These are phyloP conservation scores for Psophia crepitans DNA, from an alignment of 2,113 vertebrate species.

Conservation along the genomic window DNA sequence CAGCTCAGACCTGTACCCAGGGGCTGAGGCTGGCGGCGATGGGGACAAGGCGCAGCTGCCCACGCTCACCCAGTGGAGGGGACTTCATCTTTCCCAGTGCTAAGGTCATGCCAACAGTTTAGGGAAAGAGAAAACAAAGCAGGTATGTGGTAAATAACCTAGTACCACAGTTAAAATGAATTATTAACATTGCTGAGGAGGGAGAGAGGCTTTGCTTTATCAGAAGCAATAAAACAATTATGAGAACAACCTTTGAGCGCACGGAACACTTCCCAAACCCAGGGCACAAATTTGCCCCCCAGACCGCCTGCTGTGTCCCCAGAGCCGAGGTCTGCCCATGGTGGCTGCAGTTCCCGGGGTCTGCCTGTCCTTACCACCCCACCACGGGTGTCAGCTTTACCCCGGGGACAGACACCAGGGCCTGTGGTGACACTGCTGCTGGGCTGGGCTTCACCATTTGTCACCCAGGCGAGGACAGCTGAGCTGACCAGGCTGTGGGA, in stretches of 20 bases:
- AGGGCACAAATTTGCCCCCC: too few relatives aligned
- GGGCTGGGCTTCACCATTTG: not conserved
- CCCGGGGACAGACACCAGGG: too few relatives aligned
- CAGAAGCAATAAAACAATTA: not conserved
- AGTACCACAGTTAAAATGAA: not conserved
- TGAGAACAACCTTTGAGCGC: not conserved
- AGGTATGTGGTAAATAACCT: not conserved
- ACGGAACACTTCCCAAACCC: not conserved
- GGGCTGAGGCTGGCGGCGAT: not conserved
- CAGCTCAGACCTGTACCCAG: not conserved
- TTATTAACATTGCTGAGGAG: not conserved
- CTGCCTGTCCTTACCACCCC: not conserved
- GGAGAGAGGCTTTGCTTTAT: not conserved
- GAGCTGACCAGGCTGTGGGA: not conserved
- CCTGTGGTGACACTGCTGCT: not conserved
- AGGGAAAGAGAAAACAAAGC: not conserved
- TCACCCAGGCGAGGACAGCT: not conserved
- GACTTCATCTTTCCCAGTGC: not conserved
- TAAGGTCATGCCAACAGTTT: not conserved
- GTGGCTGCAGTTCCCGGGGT: accelerated
- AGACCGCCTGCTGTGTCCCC: accelerated
- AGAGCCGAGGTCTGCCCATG: too few relatives aligned
- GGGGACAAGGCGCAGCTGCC: not conserved
- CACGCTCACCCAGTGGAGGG: accelerated
- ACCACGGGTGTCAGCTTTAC: accelerated